Evolutionary conservation across 2,113 vertebrate genomes (phyloP).

Genomic region (Calonectris borealis): DNA sequence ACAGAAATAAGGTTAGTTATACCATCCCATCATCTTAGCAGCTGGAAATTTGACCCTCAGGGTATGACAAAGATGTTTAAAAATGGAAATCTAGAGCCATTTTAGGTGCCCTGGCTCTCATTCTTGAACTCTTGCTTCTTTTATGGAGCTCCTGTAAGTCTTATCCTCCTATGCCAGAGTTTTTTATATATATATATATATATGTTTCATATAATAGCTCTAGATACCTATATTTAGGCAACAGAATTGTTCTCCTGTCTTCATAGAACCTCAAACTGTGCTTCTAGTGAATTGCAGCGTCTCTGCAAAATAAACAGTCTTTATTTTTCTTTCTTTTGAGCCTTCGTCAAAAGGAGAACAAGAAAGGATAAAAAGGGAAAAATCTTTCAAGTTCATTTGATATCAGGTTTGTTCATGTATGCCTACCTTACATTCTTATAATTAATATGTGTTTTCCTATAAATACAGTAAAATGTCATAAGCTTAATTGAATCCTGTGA

Average conservation of each 20-base stretch:
- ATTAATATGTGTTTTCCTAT: background rate
- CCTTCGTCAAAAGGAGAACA: background rate
- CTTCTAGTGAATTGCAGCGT: background rate
- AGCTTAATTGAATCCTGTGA: background rate
- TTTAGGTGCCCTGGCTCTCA: background rate
- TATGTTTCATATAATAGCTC: background rate
- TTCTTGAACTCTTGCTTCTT: background rate
- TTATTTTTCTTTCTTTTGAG: background rate
- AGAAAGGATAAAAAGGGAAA: background rate
- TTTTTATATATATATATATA: no score
- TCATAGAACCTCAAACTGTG: background rate
- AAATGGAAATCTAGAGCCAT: background rate
- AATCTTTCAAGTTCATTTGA: background rate
- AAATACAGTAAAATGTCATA: background rate
- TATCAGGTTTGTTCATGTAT: background rate
- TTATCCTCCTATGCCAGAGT: background rate
- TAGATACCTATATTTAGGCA: background rate
- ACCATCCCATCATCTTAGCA: background rate
- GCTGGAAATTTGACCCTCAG: background rate
- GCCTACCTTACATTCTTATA: background rate
- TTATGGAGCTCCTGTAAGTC: background rate
- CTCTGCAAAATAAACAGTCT: background rate
- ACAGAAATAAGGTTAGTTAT: background rate
- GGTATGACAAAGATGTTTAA: background rate
- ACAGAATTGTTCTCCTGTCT: background rate